These are phyloP conservation scores for Aldrovandia affinis DNA, from an alignment of 2,797 vertebrate species.

Conservation along the genomic window DNA sequence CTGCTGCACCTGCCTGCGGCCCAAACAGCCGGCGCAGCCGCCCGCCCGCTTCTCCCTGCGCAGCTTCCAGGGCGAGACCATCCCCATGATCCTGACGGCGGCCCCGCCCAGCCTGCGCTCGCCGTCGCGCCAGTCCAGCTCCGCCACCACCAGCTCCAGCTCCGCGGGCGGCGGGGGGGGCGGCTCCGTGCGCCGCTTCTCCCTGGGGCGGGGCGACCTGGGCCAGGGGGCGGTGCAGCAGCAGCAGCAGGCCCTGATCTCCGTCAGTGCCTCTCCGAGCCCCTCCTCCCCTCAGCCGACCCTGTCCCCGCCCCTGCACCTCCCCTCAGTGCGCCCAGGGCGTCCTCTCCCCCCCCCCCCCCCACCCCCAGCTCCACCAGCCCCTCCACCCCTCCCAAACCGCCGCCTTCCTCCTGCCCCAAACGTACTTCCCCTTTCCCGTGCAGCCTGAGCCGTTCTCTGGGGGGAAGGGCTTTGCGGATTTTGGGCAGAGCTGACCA, in stretches of 20 bases:
- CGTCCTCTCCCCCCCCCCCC: constrained; percentile 59
- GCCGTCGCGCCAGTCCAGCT: constrained; percentile 92
- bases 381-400: constrained; percentile 63
- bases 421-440: constrained; percentile 86
- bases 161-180: constrained; percentile 77
- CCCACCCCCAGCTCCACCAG: constrained; percentile 24
- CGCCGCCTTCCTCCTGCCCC: constrained; percentile 81
- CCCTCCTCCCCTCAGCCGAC: constrained; percentile 67
- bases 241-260: constrained; percentile 72
- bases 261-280: constrained; percentile 74
- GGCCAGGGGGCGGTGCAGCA: constrained; percentile 60
- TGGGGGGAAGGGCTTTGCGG: constrained; percentile 81
- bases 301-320: constrained; percentile 70
- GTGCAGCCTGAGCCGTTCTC: constrained; percentile 82
- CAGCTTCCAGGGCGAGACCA: constrained; percentile 91
- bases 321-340: constrained; percentile 70
- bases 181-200: constrained; percentile 83
- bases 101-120: constrained; percentile 81
- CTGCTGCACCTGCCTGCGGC: constrained; percentile 94
- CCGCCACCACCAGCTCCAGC: constrained; percentile 90
- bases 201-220: constrained; percentile 65
- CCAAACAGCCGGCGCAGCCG: constrained; percentile 88
- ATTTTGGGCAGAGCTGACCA: constrained; percentile 87
- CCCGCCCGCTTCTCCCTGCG: constrained; percentile 90
- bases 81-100: constrained; percentile 93